Conservation (phyloP, 2,888 invertebrate species). For the Mamestra brassicae region DNA sequence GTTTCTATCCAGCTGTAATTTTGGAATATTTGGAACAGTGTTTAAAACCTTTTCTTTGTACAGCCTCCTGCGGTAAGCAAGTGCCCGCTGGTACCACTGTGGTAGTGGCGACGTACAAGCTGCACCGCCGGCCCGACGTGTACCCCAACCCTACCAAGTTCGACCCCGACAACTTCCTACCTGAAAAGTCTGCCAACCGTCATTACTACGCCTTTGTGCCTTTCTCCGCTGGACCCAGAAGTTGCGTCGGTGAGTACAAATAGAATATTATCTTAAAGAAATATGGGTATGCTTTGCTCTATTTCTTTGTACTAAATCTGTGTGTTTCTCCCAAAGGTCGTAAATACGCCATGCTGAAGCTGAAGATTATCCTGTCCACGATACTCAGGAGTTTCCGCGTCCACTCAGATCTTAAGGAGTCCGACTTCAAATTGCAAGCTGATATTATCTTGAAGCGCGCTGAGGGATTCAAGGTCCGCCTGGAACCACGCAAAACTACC, state of each 20-base stretch:
- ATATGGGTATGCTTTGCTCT: background rate
- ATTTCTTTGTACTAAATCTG: constrained; percentile 13
- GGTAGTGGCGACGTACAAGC: constrained; percentile 92
- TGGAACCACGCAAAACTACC: constrained; percentile 92
- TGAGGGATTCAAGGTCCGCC: constrained; percentile 94
- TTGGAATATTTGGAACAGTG: background rate
- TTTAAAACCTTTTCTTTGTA: constrained; percentile 15
- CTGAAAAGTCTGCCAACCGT: constrained; percentile 94
- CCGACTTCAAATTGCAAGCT: constrained; percentile 93
- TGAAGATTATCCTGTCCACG: constrained; percentile 94
- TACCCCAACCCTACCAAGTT: constrained; percentile 95
- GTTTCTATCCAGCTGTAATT: background rate
- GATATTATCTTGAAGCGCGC: constrained; percentile 95
- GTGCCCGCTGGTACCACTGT: constrained; percentile 94
- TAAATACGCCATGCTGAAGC: constrained; percentile 95
- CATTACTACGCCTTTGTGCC: constrained; percentile 96
- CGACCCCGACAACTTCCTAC: constrained; percentile 96
- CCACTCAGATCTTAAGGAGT: constrained; percentile 92
- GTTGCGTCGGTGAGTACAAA: constrained; percentile 93
- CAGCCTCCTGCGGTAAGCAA: constrained; percentile 92
- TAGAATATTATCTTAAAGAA: background rate
- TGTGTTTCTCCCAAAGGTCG: constrained; percentile 90
- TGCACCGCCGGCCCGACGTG: constrained; percentile 93
- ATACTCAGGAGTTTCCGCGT: constrained; percentile 94
- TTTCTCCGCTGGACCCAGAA: constrained; percentile 96